phyloP scores from a whole-genome alignment of 2,888 invertebrate genomes.

The Osmoderma eremita region DNA sequence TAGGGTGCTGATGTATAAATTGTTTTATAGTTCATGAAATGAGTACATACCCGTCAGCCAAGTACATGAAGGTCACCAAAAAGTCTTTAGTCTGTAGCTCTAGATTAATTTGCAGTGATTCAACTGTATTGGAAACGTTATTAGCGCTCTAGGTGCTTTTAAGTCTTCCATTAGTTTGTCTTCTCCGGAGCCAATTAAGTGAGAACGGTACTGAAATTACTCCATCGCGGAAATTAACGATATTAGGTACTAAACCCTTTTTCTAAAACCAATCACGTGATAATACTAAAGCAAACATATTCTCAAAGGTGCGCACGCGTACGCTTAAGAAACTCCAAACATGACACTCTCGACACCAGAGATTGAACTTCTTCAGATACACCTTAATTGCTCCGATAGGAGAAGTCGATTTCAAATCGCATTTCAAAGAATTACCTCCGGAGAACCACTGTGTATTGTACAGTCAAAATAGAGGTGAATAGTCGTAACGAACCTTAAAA shows the following conservation, averaged over 20 bases:
- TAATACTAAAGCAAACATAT: background rate
- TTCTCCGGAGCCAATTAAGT: no score
- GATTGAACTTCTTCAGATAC: constrained; percentile 42
- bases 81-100: no score
- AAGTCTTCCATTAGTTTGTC: no score
- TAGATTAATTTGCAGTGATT: no score
- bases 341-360: constrained; percentile 22
- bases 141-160: no score
- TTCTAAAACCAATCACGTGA: background rate
- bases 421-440: constrained; percentile 19
- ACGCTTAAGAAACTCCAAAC: constrained; percentile 16
- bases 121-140: no score
- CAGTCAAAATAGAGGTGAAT: constrained; percentile 28
- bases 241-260: background rate
- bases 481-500: constrained; percentile 17
- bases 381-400: constrained; percentile 45
- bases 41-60: no score
- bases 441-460: constrained; percentile 10
- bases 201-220: no score
- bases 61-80: no score
- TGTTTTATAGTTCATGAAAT: no score
- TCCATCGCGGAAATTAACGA: no score
- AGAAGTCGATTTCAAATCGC: constrained; percentile 45
- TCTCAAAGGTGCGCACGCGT: background rate
- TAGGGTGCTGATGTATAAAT: no score